Percentiles rank a stretch among this genome's conserved stretches.
phyloP scores from a whole-genome alignment of 2,888 invertebrate genomes.

The Cheilosia vernalis region DNA sequence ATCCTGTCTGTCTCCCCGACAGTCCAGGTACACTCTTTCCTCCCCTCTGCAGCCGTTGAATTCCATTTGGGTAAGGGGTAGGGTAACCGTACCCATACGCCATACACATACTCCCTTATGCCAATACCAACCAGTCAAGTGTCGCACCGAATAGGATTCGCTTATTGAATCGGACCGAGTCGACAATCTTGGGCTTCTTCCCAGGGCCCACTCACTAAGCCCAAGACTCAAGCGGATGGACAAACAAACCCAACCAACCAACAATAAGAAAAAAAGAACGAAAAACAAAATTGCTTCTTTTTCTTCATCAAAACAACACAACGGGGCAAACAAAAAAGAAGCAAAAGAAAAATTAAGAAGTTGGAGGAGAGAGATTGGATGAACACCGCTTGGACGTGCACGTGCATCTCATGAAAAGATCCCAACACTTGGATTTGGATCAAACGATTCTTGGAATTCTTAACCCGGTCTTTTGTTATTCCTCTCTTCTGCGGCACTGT shows the following conservation, averaged over 20 bases:
- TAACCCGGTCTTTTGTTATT: constrained; percentile 74
- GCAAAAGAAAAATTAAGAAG: constrained; percentile 53
- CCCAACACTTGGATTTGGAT: constrained; percentile 75
- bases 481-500: constrained; percentile 30
- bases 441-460: constrained; percentile 75
- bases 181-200: constrained; percentile 51
- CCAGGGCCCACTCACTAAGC: constrained; percentile 72
- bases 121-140: constrained; percentile 56
- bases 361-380: constrained; percentile 68
- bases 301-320: constrained; percentile 47
- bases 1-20: constrained; percentile 71
- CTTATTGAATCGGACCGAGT: constrained; percentile 69
- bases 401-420: constrained; percentile 75
- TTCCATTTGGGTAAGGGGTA: constrained; percentile 57
- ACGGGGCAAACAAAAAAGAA: constrained; percentile 54
- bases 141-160: constrained; percentile 73
- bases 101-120: no score
- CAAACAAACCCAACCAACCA: constrained; percentile 53
- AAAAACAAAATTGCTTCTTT: constrained; percentile 34
- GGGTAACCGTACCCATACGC: not conserved
- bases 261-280: not conserved
- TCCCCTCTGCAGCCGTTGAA: constrained; percentile 29
- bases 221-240: constrained; percentile 67
- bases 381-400: constrained; percentile 74
- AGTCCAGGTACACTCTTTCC: constrained; percentile 52